Evolutionary conservation across 2,888 invertebrate species (phyloP).

Genomic region (Sesamia inferens): DNA sequence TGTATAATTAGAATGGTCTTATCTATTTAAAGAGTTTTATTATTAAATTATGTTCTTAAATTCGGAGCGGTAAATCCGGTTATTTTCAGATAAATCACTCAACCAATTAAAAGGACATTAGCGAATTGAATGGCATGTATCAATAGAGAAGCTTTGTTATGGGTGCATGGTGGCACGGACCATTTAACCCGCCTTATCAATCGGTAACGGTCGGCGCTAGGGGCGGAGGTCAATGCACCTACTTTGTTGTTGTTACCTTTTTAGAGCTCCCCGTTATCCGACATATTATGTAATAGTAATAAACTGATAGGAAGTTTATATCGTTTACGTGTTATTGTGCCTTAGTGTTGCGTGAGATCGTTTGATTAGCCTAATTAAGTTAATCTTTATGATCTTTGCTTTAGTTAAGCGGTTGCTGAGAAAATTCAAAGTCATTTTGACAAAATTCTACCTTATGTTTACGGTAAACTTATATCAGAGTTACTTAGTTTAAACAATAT

Average conservation of each 20-base stretch:
- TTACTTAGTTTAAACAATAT: not conserved
- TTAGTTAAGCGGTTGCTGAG: conserved; percentile 25
- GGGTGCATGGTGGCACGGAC: conserved; percentile 78
- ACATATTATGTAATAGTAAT: conserved; percentile 64
- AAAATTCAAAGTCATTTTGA: conserved; percentile 34
- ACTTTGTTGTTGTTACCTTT: conserved; percentile 69
- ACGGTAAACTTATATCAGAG: not conserved
- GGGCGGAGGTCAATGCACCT: conserved; percentile 82
- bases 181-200: conserved; percentile 86
- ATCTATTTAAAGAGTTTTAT: conserved; percentile 28
- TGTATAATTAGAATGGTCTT: conserved; percentile 28
- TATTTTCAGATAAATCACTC: conserved; percentile 80
- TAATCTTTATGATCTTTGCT: conserved; percentile 52
- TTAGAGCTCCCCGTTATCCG: conserved; percentile 60
- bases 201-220: conserved; percentile 75
- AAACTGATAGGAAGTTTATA: conserved; percentile 61
- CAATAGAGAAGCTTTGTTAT: conserved; percentile 82
- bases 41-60: conserved; percentile 54
- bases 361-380: conserved; percentile 55
- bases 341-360: conserved; percentile 41
- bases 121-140: conserved; percentile 86
- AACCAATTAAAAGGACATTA: conserved; percentile 87
- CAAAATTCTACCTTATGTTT: conserved; percentile 12
- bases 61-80: conserved; percentile 65
- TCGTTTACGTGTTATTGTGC: conserved; percentile 43